Evolutionary conservation across 2,113 vertebrate species (phyloP).

Genomic region (Nyctibius bracteatus): DNA sequence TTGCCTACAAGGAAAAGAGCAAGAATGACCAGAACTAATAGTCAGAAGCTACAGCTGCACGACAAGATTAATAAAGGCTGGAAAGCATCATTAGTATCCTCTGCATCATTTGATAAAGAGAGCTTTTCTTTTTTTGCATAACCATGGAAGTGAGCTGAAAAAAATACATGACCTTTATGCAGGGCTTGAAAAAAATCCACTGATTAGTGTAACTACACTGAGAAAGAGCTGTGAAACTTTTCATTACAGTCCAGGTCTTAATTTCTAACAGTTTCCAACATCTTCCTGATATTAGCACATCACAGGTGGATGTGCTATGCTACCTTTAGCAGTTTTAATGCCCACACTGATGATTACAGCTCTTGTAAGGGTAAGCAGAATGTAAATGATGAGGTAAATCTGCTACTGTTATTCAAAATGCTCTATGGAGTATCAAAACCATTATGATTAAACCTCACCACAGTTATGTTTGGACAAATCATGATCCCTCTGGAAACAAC

Average conservation of each 20-base stretch:
- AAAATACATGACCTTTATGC: neutral
- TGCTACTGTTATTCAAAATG: neutral
- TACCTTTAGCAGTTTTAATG: neutral
- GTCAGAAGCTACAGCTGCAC: neutral
- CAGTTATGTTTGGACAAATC: neutral
- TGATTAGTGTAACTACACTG: neutral
- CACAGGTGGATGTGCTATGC: neutral
- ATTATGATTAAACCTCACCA: neutral
- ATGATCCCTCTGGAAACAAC: neutral
- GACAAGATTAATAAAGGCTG: neutral
- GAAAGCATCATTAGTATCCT: neutral
- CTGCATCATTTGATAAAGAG: neutral
- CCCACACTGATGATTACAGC: neutral
- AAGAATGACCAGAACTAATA: neutral
- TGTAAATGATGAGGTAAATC: neutral
- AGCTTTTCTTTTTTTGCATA: neutral
- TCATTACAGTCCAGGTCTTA: neutral
- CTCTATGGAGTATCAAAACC: neutral
- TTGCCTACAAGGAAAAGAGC: slow-evolving; percentile 79
- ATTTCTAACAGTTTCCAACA: neutral
- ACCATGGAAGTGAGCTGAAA: neutral
- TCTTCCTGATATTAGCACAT: neutral
- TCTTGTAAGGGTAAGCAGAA: neutral
- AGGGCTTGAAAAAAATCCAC: neutral
- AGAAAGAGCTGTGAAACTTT: neutral